phyloP scores from a whole-genome alignment of 1,140 invertebrate species.

The Rhagoletis zephyria region DNA sequence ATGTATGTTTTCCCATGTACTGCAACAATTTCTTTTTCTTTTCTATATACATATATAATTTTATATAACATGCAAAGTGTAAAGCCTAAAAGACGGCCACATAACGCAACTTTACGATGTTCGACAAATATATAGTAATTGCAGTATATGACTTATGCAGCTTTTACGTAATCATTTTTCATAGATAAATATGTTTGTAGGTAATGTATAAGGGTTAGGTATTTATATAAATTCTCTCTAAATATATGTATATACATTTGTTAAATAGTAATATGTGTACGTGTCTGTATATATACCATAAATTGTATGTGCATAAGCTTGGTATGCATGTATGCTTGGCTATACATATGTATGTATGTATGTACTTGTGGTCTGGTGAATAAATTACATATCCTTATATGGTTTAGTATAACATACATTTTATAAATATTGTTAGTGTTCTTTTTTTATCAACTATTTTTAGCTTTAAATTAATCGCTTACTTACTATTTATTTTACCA shows the following conservation, averaged over 20 bases:
- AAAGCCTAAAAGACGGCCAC: neutral
- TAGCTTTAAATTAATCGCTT: neutral
- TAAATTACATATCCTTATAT: too few relatives aligned
- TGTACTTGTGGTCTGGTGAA: too few relatives aligned
- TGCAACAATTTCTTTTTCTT: neutral
- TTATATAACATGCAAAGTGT: neutral
- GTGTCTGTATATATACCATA: neutral
- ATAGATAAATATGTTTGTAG: neutral
- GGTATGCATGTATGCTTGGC: constrained; percentile 24
- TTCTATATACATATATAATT: neutral
- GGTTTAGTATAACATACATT: too few relatives aligned
- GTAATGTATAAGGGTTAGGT: constrained; percentile 53
- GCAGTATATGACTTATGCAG: neutral
- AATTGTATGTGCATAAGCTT: neutral
- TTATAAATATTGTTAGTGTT: neutral
- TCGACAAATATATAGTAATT: neutral
- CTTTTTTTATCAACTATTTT: neutral
- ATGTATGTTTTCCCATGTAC: neutral
- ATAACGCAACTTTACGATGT: neutral
- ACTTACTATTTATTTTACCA: neutral
- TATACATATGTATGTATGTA: constrained; percentile 13
- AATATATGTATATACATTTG: constrained; percentile 65
- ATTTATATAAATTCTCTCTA: constrained; percentile 70
- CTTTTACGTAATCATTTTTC: neutral
- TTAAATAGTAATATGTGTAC: constrained; percentile 41